These are phyloP conservation scores for Ormyrus rosae DNA, from an alignment of 2,888 invertebrate genomes.

Conservation along the genomic window DNA sequence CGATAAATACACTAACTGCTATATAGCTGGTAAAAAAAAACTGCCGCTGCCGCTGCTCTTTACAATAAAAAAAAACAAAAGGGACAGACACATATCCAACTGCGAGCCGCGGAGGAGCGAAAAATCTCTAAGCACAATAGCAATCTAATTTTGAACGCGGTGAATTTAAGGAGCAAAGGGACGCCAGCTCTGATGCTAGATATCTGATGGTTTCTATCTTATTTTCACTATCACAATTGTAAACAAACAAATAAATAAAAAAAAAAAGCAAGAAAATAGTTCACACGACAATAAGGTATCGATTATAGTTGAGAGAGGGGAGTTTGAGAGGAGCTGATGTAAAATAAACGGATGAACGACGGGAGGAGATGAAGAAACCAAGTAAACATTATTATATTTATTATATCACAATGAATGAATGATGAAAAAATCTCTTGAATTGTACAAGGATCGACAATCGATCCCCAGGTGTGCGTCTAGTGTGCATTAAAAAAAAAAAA, in stretches of 20 bases:
- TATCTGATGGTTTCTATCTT: constrained; percentile 56
- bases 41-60: no score
- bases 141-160: no score
- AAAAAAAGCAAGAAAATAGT: constrained; percentile 64
- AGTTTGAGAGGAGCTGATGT: constrained; percentile 70
- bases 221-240: constrained; percentile 58
- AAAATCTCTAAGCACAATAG: no score
- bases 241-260: constrained; percentile 18
- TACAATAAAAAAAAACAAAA: no score
- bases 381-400: constrained; percentile 75
- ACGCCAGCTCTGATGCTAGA: constrained; percentile 26
- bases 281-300: constrained; percentile 76
- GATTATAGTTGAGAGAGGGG: constrained; percentile 73
- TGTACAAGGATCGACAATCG: no score
- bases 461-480: background rate
- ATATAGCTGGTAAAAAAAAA: no score
- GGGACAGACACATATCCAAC: no score
- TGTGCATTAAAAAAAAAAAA: constrained; percentile 16
- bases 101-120: no score
- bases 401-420: constrained; percentile 64
- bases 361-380: constrained; percentile 64
- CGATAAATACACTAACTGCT: constrained; percentile 16
- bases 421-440: constrained; percentile 8
- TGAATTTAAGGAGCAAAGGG: no score
- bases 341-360: constrained; percentile 69